Percentiles rank a stretch among this genome's conserved stretches.
Evolutionary conservation across 2,113 vertebrate genomes (phyloP).

Genomic region (Erpornis zantholeuca): DNA sequence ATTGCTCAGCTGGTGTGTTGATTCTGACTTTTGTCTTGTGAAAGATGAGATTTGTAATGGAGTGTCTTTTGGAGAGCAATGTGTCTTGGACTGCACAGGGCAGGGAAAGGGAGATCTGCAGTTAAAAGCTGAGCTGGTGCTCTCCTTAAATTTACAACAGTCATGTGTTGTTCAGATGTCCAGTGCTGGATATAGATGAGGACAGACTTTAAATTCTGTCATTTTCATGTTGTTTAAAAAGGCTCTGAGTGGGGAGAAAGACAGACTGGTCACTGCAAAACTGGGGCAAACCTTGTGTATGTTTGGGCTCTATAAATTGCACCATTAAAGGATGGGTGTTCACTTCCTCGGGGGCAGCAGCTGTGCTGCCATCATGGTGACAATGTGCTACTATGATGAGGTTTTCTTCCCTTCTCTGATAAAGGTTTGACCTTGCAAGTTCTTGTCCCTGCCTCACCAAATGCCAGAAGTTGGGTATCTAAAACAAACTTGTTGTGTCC

Average conservation of each 20-base stretch:
- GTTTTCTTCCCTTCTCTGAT: background rate
- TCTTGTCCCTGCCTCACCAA: background rate
- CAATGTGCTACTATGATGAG: accelerated
- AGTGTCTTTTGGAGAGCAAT: background rate
- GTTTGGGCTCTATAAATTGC: background rate
- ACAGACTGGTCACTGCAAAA: background rate
- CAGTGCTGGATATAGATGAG: background rate
- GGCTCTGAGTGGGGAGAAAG: background rate
- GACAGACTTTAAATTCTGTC: background rate
- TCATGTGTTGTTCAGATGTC: background rate
- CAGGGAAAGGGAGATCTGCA: background rate
- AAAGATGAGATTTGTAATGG: background rate
- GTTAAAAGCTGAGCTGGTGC: background rate
- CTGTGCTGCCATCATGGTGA: background rate
- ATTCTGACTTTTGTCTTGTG: background rate
- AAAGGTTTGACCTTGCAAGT: background rate
- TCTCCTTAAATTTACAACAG: background rate
- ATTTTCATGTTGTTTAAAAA: background rate
- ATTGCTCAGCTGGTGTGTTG: background rate
- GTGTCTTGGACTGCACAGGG: background rate
- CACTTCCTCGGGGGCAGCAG: background rate
- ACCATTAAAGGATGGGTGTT: background rate
- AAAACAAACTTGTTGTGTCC: background rate
- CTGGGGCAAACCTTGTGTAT: background rate
- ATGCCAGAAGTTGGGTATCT: background rate